A percentile compares a stretch with the other conserved stretches of the same genome.
Evolutionary conservation across 1,140 invertebrate species (phyloP).

Genomic region (Diabrotica undecimpunctata): DNA sequence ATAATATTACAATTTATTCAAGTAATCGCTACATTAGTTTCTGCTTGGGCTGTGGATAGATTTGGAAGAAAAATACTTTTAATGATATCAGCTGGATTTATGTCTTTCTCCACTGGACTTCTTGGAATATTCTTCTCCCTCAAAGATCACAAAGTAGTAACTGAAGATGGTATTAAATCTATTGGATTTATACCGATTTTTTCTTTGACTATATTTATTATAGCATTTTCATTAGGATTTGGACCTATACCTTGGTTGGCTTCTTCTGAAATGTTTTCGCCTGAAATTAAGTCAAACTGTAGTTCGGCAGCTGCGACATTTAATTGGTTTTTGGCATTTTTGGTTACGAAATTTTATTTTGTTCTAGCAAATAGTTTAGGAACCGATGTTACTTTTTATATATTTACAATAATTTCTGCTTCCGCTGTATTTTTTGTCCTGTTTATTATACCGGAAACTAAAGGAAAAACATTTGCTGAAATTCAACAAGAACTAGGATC

Average conservation of each 20-base stretch:
- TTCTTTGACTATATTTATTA: constrained; percentile 71
- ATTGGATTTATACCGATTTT: constrained; percentile 65
- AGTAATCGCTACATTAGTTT: constrained; percentile 63
- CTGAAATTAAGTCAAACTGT: constrained; percentile 73
- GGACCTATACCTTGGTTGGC: constrained; percentile 80
- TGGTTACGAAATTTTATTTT: constrained; percentile 72
- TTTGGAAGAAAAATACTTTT: constrained; percentile 68
- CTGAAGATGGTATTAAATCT: constrained; percentile 25
- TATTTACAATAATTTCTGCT: constrained; percentile 61
- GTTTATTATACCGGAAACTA: constrained; percentile 68
- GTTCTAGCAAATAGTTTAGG: constrained; percentile 51
- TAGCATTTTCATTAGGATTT: constrained; percentile 74
- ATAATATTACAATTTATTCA: constrained; percentile 73
- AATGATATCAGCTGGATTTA: constrained; percentile 60
- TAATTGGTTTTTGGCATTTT: constrained; percentile 78
- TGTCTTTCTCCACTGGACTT: constrained; percentile 62
- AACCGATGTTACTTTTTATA: constrained; percentile 57
- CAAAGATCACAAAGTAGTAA: constrained; percentile 43
- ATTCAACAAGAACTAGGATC: constrained; percentile 60
- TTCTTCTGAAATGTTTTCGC: constrained; percentile 70
- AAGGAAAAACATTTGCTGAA: constrained; percentile 69
- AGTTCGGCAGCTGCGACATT: constrained; percentile 70
- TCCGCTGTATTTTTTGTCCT: constrained; percentile 64
- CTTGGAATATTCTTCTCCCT: constrained; percentile 63
- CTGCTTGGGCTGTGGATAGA: constrained; percentile 62